Conservation (phyloP, 2,113 vertebrate species). For the Hyperoodon ampullatus region DNA sequence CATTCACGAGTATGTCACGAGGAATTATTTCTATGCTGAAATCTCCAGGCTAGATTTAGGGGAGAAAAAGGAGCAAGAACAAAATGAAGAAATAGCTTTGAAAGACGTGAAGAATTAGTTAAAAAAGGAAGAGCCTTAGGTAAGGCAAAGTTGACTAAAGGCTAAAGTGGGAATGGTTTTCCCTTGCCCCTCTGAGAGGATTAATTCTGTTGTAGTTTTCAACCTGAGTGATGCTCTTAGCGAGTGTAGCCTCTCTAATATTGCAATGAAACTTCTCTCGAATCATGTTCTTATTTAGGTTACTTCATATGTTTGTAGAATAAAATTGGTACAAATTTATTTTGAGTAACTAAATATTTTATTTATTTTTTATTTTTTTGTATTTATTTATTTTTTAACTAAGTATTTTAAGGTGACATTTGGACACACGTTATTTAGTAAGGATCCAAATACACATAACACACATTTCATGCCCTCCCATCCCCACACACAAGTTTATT, state of each 20-base stretch:
- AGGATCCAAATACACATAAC: background rate
- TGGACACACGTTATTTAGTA: background rate
- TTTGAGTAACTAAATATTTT: background rate
- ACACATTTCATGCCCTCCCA: background rate
- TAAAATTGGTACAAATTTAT: background rate
- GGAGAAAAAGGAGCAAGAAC: background rate
- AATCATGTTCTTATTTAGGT: background rate
- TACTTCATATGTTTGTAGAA: background rate
- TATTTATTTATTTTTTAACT: no score
- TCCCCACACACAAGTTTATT: background rate
- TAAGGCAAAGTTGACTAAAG: background rate
- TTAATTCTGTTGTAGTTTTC: background rate
- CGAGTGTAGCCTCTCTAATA: background rate
- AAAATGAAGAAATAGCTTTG: background rate
- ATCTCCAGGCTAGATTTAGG: background rate
- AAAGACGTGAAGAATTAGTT: background rate
- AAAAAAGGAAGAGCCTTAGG: background rate
- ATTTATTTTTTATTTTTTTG: no score
- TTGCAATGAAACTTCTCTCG: background rate
- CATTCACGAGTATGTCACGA: background rate
- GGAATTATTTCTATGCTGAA: background rate
- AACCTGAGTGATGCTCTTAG: background rate
- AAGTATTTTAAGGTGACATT: background rate
- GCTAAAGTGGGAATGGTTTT: background rate
- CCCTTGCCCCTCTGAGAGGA: background rate